Percentiles rank a stretch among this genome's conserved stretches.
phyloP scores from a whole-genome alignment of 1,140 invertebrate genomes.

The Scaptomyza montana region DNA sequence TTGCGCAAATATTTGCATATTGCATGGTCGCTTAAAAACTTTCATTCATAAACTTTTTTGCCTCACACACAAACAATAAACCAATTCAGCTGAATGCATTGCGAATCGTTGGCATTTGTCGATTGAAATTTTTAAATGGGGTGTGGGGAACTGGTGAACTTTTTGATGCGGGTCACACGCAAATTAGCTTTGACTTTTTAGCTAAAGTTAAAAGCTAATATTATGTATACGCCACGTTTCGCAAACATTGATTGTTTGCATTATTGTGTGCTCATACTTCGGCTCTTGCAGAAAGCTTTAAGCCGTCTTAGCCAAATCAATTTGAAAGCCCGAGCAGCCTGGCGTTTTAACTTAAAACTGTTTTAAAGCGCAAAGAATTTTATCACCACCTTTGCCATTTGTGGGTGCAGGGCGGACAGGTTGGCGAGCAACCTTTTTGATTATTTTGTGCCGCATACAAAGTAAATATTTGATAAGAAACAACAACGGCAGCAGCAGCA shows the following conservation, averaged over 20 bases:
- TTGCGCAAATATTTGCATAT: slow-evolving; percentile 80
- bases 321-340: slow-evolving; percentile 66
- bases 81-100: slow-evolving; percentile 65
- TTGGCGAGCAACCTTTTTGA: slow-evolving; percentile 65
- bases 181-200: slow-evolving; percentile 66
- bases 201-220: slow-evolving; percentile 63
- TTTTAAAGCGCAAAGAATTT: slow-evolving; percentile 78
- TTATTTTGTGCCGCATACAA: slow-evolving; percentile 72
- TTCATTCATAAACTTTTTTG: slow-evolving; percentile 70
- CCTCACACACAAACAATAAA: slow-evolving; percentile 54
- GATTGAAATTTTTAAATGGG: slow-evolving; percentile 45
- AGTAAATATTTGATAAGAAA: slow-evolving; percentile 77
- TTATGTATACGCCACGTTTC: slow-evolving; percentile 57
- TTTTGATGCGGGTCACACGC: slow-evolving; percentile 72
- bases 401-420: slow-evolving; percentile 2
- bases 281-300: slow-evolving; percentile 41
- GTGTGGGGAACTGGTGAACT: slow-evolving; percentile 38
- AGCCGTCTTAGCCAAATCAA: slow-evolving; percentile 71
- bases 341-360: slow-evolving; percentile 78
- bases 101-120: slow-evolving; percentile 57
- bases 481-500: slow-evolving; percentile 37
- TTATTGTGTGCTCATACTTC: neutral
- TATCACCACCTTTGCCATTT: slow-evolving; percentile 69
- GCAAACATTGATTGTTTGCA: slow-evolving; percentile 54
- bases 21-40: slow-evolving; percentile 69